Base-by-base conservation (phyloP, 2,797 vertebrate species). In the Poecilia gillii region DNA sequence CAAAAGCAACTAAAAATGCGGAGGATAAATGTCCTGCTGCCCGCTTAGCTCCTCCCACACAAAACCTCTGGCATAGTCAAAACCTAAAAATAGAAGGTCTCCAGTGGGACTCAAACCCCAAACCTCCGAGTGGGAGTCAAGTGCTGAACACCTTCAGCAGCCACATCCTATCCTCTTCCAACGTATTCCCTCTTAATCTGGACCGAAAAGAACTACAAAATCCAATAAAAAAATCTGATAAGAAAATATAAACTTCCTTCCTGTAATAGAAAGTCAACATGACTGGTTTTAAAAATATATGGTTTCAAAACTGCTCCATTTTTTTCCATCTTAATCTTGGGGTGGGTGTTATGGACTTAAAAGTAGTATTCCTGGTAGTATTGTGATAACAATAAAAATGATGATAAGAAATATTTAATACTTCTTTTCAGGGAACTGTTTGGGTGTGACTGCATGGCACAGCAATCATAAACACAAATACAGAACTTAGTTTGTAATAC, bases 81-180 rank as follows among this genome's bases (percentile, higher is more conserved):
- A 53, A 16, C 28, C 78, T 75, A 71, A 75, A 80, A 80, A 70
- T 57, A 75, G 49, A n/a, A 28, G 6, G 5, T 11, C 47, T n/a
- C 72, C 47, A 36, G 51, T 36, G 59, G 78, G 78, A 80, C 39
- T 80, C 62, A 46, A 70, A 80, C 73, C 55, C 78, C 78, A 43
- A 46, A 33, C 36, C 39, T 71, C 41, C 23, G 49, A 75, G 78
- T 75, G 73, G 73, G 73, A 71, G 78, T 47, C 64, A 57, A 57
- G 74, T 28, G 41, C 49, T 75, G n/a, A 73, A 41, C 64, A 75
- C 43, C 18, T 71, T 71, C 73, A 71, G 47, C 64, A 31, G 28
- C 66, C 47, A 39, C 78, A 47, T 75, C 64, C 49, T 53, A 28
- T n/a, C 59, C 45, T 47, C 4, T 39, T 39, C 73, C 13, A 28